A percentile compares a stretch with the other conserved stretches of the same genome.
Evolutionary conservation across 2,888 invertebrate species (phyloP).

Genomic region (Heliconius charithonia): DNA sequence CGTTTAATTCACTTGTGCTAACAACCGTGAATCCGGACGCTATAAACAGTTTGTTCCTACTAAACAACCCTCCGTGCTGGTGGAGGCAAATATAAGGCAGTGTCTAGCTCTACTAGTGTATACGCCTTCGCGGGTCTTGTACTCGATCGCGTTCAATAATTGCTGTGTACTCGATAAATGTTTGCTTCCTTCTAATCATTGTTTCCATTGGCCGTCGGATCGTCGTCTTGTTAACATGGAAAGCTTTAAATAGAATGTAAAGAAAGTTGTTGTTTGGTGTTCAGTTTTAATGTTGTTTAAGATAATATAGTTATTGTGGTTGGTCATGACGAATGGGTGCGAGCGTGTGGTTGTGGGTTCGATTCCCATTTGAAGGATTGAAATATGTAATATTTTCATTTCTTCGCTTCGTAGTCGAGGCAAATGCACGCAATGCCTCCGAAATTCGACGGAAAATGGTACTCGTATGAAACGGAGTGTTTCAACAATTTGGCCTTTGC

Average conservation of each 20-base stretch:
- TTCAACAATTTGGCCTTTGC: too few species aligned
- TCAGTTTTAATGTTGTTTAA: background rate
- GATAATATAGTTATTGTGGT: background rate
- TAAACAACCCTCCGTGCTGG: constrained; percentile 21
- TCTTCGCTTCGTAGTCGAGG: too few species aligned
- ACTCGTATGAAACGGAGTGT: too few species aligned
- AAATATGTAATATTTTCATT: too few species aligned
- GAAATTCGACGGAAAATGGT: too few species aligned
- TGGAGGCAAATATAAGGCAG: constrained; percentile 30
- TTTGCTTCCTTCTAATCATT: constrained; percentile 47
- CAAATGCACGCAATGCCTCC: too few species aligned
- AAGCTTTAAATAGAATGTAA: constrained; percentile 23
- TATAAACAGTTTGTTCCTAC: constrained; percentile 23
- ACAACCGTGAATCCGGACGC: constrained; percentile 17
- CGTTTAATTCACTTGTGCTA: constrained; percentile 2
- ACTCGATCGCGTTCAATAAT: constrained; percentile 44
- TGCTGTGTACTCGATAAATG: constrained; percentile 44
- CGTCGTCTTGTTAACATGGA: constrained; percentile 46
- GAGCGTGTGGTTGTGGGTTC: too few species aligned
- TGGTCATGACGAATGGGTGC: too few species aligned
- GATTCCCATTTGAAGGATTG: too few species aligned
- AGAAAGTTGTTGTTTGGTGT: background rate
- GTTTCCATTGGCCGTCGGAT: constrained; percentile 37
- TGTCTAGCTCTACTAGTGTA: background rate
- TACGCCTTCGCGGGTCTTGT: constrained; percentile 27